Conservation (phyloP, 2,888 invertebrate genomes). For the Tiliacea citrago region DNA sequence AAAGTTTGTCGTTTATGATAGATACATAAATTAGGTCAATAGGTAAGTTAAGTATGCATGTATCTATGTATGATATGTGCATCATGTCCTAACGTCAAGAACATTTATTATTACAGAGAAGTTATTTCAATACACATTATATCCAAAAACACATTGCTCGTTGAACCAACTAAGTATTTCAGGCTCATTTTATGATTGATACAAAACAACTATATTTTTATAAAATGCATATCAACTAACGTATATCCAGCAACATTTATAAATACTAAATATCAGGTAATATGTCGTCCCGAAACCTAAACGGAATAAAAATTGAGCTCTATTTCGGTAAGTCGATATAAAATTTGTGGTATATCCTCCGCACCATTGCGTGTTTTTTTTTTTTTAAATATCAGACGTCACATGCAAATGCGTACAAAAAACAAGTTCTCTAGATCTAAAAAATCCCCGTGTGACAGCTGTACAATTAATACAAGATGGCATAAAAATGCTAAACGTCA, state of each 20-base stretch:
- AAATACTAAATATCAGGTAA: constrained; percentile 35
- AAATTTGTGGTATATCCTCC: constrained; percentile 32
- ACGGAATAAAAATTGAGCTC: constrained; percentile 68
- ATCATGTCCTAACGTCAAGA: background rate
- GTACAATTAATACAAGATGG: background rate
- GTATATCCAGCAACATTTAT: constrained; percentile 52
- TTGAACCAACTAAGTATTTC: background rate
- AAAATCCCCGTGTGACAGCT: constrained; percentile 18
- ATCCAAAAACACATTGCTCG: background rate
- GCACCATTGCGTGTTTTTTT: constrained; percentile 9
- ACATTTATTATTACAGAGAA: background rate
- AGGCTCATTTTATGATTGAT: background rate
- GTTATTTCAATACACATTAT: background rate
- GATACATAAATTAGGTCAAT: background rate
- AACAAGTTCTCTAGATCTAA: background rate
- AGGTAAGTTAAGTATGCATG: background rate
- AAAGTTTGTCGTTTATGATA: background rate
- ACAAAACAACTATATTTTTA: background rate
- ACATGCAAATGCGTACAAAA: constrained; percentile 23
- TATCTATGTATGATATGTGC: background rate
- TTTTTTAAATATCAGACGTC: constrained; percentile 30
- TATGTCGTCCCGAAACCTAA: constrained; percentile 37
- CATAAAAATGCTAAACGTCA: background rate
- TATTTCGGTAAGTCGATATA: constrained; percentile 51
- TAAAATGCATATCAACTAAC: background rate